Evolutionary conservation across 2,113 vertebrate species (phyloP), one percentile per base, ranked within the genome.

Genomic region (Struthio camelus): DNA sequence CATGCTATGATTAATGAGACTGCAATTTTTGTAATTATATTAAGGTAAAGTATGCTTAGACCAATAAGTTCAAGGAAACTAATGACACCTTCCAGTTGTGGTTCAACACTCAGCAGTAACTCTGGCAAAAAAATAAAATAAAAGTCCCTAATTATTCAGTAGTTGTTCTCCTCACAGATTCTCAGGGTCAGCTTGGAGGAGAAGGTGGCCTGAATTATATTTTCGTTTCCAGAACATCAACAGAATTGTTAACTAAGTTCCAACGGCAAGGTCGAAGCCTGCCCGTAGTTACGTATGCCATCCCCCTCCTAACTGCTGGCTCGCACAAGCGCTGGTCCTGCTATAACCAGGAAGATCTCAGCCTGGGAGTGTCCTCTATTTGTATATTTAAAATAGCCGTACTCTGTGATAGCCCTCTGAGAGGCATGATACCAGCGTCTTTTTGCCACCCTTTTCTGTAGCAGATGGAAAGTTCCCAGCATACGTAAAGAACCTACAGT

Each of bases 181-280:
- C 87, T 96, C 93, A 95, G 95, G 87, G 95, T 97, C 95, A 95
- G 87, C 75, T 58, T 94, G 69, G 89, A 95, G 96, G 95, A 97
- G 93, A 96, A 96, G 93, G 93, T 93, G 91, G 95, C 91, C 87
- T 97, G 95, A 93, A 95, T 95, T 91, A 96, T 80, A 94, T 95
- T 95, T 96, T 93, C 9, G 3, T 87, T 94, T 71, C 66, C 87
- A 94, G 95, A 87, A 89, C 91, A 91, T 59, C 78, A 91, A 82
- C 91, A 78, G 95, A 97, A 97, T 95, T 42, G 51, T 89, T 96
- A 96, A 96, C 70, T 44, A 92, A 95, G 95, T 94, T 92, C 87
- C 89, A 93, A 78, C 17, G 0, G 94, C 95, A 97, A 96, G 95
- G 95, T 87, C 91, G 4, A 62, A 87, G 87, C 79, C 80, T 85